phyloP scores from a whole-genome alignment of 2,888 invertebrate genomes.

The Electrophaes corylata region DNA sequence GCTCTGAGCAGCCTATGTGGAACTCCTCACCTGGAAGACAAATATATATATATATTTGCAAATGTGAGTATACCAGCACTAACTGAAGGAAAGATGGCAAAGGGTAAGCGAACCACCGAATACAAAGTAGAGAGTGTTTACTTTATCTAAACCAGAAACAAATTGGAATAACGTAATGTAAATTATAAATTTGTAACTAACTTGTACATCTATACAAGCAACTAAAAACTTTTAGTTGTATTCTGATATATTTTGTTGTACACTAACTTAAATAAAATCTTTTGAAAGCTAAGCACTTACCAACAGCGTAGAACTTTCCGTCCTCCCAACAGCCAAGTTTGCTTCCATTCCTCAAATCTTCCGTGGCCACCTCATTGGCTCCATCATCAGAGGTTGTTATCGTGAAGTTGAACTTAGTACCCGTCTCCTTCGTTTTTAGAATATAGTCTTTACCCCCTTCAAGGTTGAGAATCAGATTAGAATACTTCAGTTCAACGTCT shows the following conservation, averaged over 20 bases:
- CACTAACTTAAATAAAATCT: too few relatives aligned
- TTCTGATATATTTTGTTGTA: too few relatives aligned
- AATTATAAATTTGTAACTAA: too few relatives aligned
- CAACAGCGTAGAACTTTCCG: conserved; percentile 68
- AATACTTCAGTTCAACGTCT: conserved; percentile 69
- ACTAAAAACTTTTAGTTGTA: neutral
- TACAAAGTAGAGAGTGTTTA: too few relatives aligned
- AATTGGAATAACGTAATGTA: too few relatives aligned
- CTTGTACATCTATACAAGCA: too few relatives aligned
- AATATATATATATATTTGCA: too few relatives aligned
- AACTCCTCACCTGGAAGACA: conserved; percentile 87
- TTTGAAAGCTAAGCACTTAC: conserved; percentile 51
- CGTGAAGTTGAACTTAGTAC: conserved; percentile 77
- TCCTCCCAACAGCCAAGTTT: conserved; percentile 69
- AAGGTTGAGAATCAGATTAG: conserved; percentile 71
- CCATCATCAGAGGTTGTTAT: conserved; percentile 60
- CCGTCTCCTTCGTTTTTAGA: conserved; percentile 76
- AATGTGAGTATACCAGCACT: too few relatives aligned
- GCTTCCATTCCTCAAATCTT: conserved; percentile 47
- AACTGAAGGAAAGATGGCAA: too few relatives aligned
- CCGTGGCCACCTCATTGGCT: conserved; percentile 51
- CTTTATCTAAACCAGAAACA: too few relatives aligned
- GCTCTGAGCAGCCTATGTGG: conserved; percentile 91
- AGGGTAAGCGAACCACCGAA: too few relatives aligned
- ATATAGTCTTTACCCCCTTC: conserved; percentile 75